phyloP scores from a whole-genome alignment of 2,113 vertebrate genomes.

The Calyptomena viridis region DNA sequence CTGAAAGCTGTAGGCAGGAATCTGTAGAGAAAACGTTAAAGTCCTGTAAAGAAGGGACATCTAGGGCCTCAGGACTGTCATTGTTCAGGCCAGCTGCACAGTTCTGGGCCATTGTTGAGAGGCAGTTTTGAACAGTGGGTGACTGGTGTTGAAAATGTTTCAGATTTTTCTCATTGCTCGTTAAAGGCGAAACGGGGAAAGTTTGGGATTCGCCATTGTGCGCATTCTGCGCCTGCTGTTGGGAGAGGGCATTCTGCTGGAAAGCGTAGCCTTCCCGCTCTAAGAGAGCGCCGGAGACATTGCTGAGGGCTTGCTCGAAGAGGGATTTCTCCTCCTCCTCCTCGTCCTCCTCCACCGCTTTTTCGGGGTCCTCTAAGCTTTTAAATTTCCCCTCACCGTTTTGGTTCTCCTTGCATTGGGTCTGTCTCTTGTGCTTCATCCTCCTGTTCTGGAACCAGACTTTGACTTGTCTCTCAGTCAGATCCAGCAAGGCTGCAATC shows the following conservation, averaged over 20 bases:
- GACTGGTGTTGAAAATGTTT: constrained; percentile 93
- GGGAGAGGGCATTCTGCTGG: constrained; percentile 86
- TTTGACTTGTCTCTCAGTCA: constrained; percentile 98
- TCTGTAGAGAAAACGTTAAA: constrained; percentile 89
- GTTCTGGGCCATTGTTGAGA: constrained; percentile 92
- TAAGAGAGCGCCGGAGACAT: constrained; percentile 82
- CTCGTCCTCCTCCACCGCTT: constrained; percentile 79
- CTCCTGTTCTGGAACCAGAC: constrained; percentile 98
- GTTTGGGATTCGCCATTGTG: constrained; percentile 89
- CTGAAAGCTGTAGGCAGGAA: constrained; percentile 95
- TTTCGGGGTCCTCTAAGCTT: constrained; percentile 81
- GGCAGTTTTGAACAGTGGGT: constrained; percentile 90
- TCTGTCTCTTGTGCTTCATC: constrained; percentile 98
- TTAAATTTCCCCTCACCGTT: constrained; percentile 86
- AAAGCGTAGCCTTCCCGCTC: constrained; percentile 90
- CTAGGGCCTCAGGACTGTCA: constrained; percentile 86
- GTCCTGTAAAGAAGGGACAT: constrained; percentile 90
- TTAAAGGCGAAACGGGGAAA: constrained; percentile 83
- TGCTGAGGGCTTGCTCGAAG: constrained; percentile 81
- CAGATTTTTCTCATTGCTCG: constrained; percentile 95
- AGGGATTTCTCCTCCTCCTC: constrained; percentile 84
- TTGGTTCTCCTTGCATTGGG: constrained; percentile 95
- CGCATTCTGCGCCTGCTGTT: constrained; percentile 82
- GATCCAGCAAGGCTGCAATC: constrained; percentile 92
- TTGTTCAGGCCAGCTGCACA: constrained; percentile 96